Percentiles rank a stretch among this genome's conserved stretches.
phyloP scores from a whole-genome alignment of 2,113 vertebrate species.

The Aix galericulata region DNA sequence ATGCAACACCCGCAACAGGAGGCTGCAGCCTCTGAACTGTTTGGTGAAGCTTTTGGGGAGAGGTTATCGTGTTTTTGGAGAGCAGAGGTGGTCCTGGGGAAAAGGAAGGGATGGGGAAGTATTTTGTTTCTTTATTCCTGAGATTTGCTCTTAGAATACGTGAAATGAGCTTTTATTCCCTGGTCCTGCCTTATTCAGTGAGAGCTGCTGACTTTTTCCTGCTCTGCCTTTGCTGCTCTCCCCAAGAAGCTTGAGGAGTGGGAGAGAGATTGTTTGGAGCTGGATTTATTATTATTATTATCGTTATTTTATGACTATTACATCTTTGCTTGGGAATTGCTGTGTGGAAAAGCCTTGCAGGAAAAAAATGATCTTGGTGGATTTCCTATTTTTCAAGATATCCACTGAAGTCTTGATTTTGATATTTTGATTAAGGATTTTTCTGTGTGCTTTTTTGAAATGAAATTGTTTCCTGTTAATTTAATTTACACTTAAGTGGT shows the following conservation, averaged over 20 bases:
- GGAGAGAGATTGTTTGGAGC: neutral
- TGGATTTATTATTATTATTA: neutral
- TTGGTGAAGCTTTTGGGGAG: neutral
- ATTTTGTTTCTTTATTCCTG: neutral
- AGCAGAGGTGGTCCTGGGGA: neutral
- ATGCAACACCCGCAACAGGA: neutral
- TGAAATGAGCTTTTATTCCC: neutral
- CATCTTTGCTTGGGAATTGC: neutral
- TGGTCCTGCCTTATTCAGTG: rapidly evolving
- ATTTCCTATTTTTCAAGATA: neutral
- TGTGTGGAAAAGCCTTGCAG: neutral
- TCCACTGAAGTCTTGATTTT: neutral
- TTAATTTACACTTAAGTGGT: neutral
- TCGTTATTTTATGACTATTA: no score
- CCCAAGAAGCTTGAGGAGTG: neutral
- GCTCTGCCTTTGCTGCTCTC: neutral
- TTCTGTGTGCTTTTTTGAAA: rapidly evolving
- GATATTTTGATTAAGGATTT: neutral
- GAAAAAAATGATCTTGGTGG: neutral
- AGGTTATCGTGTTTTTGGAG: no score
- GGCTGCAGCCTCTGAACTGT: rapidly evolving
- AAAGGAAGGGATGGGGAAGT: neutral
- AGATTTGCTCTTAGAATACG: neutral
- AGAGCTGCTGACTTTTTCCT: neutral
- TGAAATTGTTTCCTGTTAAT: neutral